Evolutionary conservation across 2,888 invertebrate genomes (phyloP), one percentile per base, ranked within the genome.

Genomic region (Anarsia innoxiella): DNA sequence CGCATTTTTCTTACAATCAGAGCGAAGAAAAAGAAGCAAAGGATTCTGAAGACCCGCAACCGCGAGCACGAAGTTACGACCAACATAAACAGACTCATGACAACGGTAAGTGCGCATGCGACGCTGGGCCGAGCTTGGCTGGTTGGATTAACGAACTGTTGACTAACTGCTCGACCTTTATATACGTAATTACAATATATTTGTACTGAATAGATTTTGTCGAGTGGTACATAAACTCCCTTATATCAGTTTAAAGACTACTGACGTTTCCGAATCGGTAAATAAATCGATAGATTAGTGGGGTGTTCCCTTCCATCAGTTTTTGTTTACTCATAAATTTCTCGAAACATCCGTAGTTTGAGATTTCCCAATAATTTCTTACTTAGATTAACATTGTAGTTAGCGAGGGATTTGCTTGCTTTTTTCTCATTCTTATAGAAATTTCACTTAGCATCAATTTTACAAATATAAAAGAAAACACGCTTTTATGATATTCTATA

Each of bases 51-150:
- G 82, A 82, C 36, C 70, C 71, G 0, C 75, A 73, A 29, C 83
- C 84, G 0, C 73, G 85, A 1, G 85, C 86, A 1, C 72, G 86
- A 25, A 84, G 83, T 51, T 82, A 84, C 63, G 86, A 86, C 63
- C 85, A 84, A 39, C 78, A 84, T 48, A 84, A 84, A 35, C 82
- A 77, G 59, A 61, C 51, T 48, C 71, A 70, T 55, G 85, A 85
- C 59, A 73, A 63, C 56, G 84, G 84, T 83, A 71, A 67, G 71
- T 61, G 36, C 40, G 36, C 41, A 36, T 47, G 36, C 25, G 14
- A 36, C 30, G 31, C 36, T 36, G 23, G 29, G 30, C 37, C 23
- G 16, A 31, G 40, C 41, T 36, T 36, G 44, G 42, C 44, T 50
- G 49, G 31, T 43, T 49, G 41, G 3, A 46, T 39, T 37, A 42